Conservation (phyloP, 53 echinoderm and acorn worm genomes). For the Zoroaster sp. region DNA sequence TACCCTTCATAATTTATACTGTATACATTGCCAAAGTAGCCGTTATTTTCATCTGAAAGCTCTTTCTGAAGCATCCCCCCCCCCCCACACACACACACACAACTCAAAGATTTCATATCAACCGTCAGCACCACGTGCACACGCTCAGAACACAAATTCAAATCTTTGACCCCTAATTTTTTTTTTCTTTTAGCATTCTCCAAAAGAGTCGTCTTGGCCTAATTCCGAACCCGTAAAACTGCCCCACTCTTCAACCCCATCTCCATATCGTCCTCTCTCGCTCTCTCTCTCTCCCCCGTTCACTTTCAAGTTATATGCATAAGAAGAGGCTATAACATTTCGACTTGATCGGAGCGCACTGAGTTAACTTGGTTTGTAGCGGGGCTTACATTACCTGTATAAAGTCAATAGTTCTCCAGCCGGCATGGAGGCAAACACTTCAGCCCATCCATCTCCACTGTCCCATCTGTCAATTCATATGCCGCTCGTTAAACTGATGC, state of each 20-base stretch:
- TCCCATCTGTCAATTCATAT: conserved; percentile 57
- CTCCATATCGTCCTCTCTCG: conserved; percentile 24
- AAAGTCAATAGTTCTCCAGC: conserved; percentile 58
- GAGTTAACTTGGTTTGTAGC: conserved; percentile 59
- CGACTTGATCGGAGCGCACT: conserved; percentile 43
- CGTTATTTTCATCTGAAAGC: neutral
- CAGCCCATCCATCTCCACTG: conserved; percentile 45
- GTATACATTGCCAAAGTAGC: neutral
- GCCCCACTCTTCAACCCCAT: conserved; percentile 36
- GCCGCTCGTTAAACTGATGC: conserved; percentile 44
- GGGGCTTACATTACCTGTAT: conserved; percentile 56
- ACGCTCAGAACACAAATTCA: conserved; percentile 28
- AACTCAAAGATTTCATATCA: neutral
- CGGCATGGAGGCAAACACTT: conserved; percentile 51
- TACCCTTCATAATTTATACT: conserved; percentile 26
- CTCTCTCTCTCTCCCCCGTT: conserved; percentile 7
- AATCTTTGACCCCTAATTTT: conserved; percentile 12
- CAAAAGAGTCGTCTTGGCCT: conserved; percentile 54
- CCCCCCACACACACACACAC: neutral
- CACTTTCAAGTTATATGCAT: conserved; percentile 48
- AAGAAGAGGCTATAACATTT: conserved; percentile 49
- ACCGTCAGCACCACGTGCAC: conserved; percentile 2
- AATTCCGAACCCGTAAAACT: conserved; percentile 55
- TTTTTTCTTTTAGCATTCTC: neutral
- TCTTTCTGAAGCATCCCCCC: too few relatives aligned